phyloP scores from a whole-genome alignment of 2,113 vertebrate species.

The Orcinus orca region DNA sequence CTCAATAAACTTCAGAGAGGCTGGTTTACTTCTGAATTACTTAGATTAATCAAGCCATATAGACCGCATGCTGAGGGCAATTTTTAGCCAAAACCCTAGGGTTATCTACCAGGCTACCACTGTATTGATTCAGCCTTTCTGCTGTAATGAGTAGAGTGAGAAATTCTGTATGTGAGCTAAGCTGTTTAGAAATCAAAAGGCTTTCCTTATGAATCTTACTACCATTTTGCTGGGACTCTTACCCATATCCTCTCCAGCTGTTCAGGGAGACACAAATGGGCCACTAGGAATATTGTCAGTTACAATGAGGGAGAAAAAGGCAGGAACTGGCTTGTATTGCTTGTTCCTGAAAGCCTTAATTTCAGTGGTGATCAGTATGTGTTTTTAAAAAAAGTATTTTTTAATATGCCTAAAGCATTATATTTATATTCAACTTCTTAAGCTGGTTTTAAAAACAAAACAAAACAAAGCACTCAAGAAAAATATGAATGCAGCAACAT shows the following conservation, averaged over 20 bases:
- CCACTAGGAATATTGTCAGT: neutral
- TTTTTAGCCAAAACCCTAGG: neutral
- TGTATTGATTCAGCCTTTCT: neutral
- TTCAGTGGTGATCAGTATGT: neutral
- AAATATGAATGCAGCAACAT: neutral
- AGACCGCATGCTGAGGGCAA: neutral
- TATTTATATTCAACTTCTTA: slow-evolving; percentile 31
- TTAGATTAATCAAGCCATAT: neutral
- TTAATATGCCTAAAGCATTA: neutral
- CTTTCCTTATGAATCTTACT: neutral
- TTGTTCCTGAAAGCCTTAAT: neutral
- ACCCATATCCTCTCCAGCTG: neutral
- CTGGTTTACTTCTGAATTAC: neutral
- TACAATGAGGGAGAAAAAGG: neutral
- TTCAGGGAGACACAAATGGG: neutral
- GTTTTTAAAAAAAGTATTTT: neutral
- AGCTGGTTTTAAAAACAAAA: slow-evolving; percentile 37
- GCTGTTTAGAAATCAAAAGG: neutral
- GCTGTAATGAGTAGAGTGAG: neutral
- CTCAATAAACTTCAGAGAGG: neutral
- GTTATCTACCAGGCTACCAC: neutral
- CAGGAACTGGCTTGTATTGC: neutral
- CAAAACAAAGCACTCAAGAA: slow-evolving; percentile 27
- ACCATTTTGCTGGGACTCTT: neutral
- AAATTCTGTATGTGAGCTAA: neutral